Conservation (phyloP, 2,113 vertebrate genomes). For the Damaliscus lunatus region DNA sequence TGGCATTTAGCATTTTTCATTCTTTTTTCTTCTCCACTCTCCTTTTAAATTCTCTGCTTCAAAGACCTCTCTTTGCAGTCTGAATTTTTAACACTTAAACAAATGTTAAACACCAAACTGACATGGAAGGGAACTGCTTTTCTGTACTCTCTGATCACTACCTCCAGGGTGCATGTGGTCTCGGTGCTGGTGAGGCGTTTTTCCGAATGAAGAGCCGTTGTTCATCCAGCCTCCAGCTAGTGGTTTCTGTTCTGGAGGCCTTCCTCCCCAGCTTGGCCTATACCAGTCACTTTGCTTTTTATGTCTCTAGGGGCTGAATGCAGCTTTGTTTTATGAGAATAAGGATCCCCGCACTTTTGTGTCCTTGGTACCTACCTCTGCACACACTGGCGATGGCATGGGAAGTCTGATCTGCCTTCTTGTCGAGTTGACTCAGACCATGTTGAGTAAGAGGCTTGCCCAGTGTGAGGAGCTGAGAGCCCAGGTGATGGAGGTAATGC, state of each 20-base stretch:
- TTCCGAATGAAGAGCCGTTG: background rate
- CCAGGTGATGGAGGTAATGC: conserved; percentile 97
- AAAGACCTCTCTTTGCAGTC: background rate
- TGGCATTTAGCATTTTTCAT: background rate
- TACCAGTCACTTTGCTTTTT: conserved; percentile 17
- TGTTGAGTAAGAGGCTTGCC: conserved; percentile 92
- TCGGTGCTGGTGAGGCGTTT: background rate
- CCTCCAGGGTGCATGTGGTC: background rate
- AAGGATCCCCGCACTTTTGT: conserved; percentile 97
- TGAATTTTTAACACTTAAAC: background rate
- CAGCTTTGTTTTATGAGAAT: conserved; percentile 95
- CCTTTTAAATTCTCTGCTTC: background rate
- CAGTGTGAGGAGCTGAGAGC: conserved; percentile 96
- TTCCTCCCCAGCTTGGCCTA: background rate
- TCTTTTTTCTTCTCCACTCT: background rate
- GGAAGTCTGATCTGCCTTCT: conserved; percentile 95
- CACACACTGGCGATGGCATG: conserved; percentile 98
- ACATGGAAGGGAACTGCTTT: background rate
- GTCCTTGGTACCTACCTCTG: conserved; percentile 96
- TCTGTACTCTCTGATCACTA: background rate
- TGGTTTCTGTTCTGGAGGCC: background rate
- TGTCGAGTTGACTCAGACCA: conserved; percentile 95
- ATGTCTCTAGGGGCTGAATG: conserved; percentile 90
- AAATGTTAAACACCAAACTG: background rate
- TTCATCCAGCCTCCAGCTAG: background rate